Evolutionary conservation across 2,888 invertebrate genomes (phyloP).

Genomic region (Caenorhabditis plicata): DNA sequence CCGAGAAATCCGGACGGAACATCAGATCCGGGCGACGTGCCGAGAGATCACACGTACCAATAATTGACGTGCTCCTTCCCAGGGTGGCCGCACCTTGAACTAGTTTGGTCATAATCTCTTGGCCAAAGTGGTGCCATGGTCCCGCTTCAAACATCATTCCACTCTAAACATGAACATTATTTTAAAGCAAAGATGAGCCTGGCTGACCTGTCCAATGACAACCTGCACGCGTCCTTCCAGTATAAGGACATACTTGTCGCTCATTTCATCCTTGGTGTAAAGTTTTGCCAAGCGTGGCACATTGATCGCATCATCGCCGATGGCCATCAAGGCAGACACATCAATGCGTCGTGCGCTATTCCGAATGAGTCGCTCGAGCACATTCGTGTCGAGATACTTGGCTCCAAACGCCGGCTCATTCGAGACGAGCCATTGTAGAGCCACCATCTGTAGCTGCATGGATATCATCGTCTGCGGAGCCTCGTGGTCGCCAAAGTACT

Average conservation of each 20-base stretch:
- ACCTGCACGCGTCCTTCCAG: conserved; percentile 83
- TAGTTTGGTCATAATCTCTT: conserved; percentile 63
- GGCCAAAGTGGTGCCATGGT: conserved; percentile 91
- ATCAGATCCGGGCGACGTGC: conserved; percentile 47
- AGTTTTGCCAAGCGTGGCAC: conserved; percentile 61
- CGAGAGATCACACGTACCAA: conserved; percentile 43
- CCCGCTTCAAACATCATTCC: conserved; percentile 90
- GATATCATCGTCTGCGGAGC: conserved; percentile 46
- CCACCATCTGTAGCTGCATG: conserved; percentile 50
- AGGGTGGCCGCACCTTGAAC: conserved; percentile 40
- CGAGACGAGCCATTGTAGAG: conserved; percentile 52
- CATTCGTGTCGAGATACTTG: conserved; percentile 45
- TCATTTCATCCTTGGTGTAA: conserved; percentile 69
- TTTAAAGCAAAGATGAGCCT: too few relatives aligned
- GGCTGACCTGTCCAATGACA: conserved; percentile 77
- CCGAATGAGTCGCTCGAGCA: conserved; percentile 46
- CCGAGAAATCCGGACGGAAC: conserved; percentile 50
- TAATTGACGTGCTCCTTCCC: conserved; percentile 39
- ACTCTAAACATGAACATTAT: conserved; percentile 10
- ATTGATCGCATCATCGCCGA: conserved; percentile 39
- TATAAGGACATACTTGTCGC: conserved; percentile 84
- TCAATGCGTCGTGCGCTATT: conserved; percentile 50
- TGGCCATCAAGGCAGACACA: conserved; percentile 54
- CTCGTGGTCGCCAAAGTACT: conserved; percentile 46
- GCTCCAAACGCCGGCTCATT: conserved; percentile 45